Base-by-base conservation (phyloP, 2,797 vertebrate species). In the Anguilla marmorata region DNA sequence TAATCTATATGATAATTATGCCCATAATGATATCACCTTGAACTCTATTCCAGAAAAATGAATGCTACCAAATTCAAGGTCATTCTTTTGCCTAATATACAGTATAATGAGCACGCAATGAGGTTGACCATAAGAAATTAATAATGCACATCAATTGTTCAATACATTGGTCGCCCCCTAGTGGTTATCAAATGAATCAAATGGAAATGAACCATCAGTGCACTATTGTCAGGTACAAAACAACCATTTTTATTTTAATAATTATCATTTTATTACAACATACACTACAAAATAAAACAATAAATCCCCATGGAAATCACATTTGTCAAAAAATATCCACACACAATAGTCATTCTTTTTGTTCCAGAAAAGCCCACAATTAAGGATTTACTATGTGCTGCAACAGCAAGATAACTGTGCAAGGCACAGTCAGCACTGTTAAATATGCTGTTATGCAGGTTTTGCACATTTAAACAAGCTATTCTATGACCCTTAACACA, bases 361-460 rank as follows among this genome's bases (percentile, higher is more conserved):
- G 37, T 80, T 48, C 33, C 33, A 45, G 48, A 80, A 41, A 3
- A 80, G 76, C 76, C 72, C 72, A 37, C 30, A 76, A 14, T 27
- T n/a, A 69, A 27, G 63, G 63, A n/a, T n/a, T 69, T 69, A 69
- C n/a, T 27, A 76, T 76, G 33, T 80, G 14, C 76, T 80, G 76
- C 41, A 45, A 48, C 41, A 80, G 63, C 63, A 69, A 69, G 16
- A n/a, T 3, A 9, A 69, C 63, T 27, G 63, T 27, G 2, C 3
- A 80, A 80, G 37, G 76, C 76, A 80, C 76, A 45, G 14, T 45
- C 37, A 41, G 37, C 21, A 80, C 27, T 14, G 16, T 48, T 45
- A 80, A 80, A 19, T 45, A 21, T 7, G 7, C 21, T 37, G 6
- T 80, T 48, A 80, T 21, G 33, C 37, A 48, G 76, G 41, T 6